Conservation (phyloP, 2,113 vertebrate genomes). For the Tenrec ecaudatus region DNA sequence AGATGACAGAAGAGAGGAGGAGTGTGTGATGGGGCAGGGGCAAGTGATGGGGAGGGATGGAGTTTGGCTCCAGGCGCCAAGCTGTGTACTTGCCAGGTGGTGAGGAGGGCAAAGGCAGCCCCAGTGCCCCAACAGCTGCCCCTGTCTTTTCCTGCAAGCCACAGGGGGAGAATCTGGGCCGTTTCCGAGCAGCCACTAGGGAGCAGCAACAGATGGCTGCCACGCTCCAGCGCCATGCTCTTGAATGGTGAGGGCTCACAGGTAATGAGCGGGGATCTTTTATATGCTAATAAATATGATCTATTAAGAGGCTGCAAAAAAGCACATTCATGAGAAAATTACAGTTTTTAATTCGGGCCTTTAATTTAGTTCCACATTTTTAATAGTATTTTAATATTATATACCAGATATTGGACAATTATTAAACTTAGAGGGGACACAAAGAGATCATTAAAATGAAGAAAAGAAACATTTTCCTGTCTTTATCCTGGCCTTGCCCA, state of each 20-base stretch:
- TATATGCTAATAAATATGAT: constrained; percentile 15
- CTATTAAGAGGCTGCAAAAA: constrained; percentile 22
- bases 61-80: neutral
- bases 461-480: neutral
- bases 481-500: neutral
- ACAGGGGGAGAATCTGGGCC: constrained; percentile 43
- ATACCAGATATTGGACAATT: neutral
- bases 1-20: neutral
- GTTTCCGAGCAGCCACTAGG: constrained; percentile 50
- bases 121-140: constrained; percentile 68
- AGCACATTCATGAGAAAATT: neutral
- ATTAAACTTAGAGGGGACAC: neutral
- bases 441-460: neutral
- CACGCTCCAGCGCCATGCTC: neutral
- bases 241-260: neutral
- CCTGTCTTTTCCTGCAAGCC: constrained; percentile 11
- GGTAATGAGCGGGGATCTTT: constrained; percentile 14
- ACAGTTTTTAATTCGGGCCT: constrained; percentile 14
- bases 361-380: constrained; percentile 53
- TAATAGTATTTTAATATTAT: neutral
- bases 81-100: constrained; percentile 39
- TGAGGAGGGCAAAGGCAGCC: constrained; percentile 52
- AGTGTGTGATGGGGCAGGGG: neutral
- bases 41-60: neutral
- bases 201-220: constrained; percentile 70